These are phyloP conservation scores for Trissolcus basalis DNA, from an alignment of 1,140 invertebrate species.

Conservation along the genomic window DNA sequence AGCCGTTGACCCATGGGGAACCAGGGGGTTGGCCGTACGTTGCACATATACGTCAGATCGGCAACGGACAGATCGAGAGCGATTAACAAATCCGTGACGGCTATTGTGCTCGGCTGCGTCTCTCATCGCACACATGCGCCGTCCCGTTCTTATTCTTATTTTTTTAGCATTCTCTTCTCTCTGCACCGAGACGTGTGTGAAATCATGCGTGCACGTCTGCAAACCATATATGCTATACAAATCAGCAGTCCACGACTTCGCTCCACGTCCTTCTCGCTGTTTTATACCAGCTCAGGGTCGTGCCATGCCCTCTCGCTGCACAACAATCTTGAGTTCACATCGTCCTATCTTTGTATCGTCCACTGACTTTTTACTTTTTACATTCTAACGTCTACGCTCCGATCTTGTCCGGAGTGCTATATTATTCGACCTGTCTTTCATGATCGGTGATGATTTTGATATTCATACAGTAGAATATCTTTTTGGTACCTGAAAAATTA, in stretches of 20 bases:
- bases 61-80: constrained; percentile 71
- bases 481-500: no score
- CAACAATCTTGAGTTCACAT: constrained; percentile 67
- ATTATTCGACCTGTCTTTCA: no score
- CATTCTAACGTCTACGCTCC: constrained; percentile 61
- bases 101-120: constrained; percentile 65
- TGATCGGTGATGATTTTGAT: no score
- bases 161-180: constrained; percentile 1
- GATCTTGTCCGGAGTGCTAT: constrained; percentile 50
- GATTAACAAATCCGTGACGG: constrained; percentile 75
- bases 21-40: constrained; percentile 30
- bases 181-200: constrained; percentile 42
- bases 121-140: constrained; percentile 19
- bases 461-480: no score
- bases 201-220: constrained; percentile 58
- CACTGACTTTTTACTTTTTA: constrained; percentile 11
- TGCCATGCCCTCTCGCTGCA: constrained; percentile 72
- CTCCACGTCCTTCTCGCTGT: constrained; percentile 14
- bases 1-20: constrained; percentile 68
- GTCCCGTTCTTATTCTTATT: constrained; percentile 4
- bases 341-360: constrained; percentile 56
- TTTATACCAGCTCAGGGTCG: constrained; percentile 70
- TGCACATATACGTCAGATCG: constrained; percentile 19
- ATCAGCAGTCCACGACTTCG: constrained; percentile 31
- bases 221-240: constrained; percentile 49